These are phyloP conservation scores for Eilema sororculum DNA, from an alignment of 2,888 invertebrate species.

Conservation along the genomic window DNA sequence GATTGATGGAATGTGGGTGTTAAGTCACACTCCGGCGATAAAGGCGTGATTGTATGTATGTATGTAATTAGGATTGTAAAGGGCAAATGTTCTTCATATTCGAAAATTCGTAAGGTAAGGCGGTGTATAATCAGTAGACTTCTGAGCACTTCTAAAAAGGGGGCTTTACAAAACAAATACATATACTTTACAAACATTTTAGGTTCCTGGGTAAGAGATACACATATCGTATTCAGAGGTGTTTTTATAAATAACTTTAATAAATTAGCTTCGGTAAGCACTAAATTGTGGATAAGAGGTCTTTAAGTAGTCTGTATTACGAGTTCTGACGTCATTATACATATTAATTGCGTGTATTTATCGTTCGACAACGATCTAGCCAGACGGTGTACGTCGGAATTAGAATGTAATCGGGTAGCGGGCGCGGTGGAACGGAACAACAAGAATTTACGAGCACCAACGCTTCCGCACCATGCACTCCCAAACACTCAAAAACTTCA, in stretches of 20 bases:
- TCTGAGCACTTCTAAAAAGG: neutral
- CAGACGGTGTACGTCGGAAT: constrained; percentile 53
- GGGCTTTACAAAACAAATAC: too few species aligned
- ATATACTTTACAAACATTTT: too few species aligned
- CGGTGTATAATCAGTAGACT: too few species aligned
- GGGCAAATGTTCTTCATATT: too few species aligned
- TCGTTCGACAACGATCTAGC: constrained; percentile 40
- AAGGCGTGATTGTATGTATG: too few species aligned
- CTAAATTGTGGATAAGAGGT: neutral
- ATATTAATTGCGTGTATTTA: constrained; percentile 61
- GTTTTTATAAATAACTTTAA: neutral
- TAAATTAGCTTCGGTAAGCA: neutral
- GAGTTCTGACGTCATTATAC: constrained; percentile 38
- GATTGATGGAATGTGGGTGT: too few species aligned
- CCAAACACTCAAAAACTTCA: constrained; percentile 64
- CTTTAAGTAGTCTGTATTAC: constrained; percentile 3
- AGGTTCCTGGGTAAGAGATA: neutral
- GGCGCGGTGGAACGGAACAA: constrained; percentile 58
- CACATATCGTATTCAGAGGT: neutral
- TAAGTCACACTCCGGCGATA: too few species aligned
- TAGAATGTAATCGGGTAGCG: constrained; percentile 64
- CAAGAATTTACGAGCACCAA: constrained; percentile 63
- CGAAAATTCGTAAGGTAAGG: too few species aligned
- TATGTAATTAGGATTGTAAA: too few species aligned
- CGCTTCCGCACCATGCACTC: constrained; percentile 64